These are phyloP conservation scores for Drosophila neonasuta DNA, from an alignment of 2,888 invertebrate genomes.

Conservation along the genomic window DNA sequence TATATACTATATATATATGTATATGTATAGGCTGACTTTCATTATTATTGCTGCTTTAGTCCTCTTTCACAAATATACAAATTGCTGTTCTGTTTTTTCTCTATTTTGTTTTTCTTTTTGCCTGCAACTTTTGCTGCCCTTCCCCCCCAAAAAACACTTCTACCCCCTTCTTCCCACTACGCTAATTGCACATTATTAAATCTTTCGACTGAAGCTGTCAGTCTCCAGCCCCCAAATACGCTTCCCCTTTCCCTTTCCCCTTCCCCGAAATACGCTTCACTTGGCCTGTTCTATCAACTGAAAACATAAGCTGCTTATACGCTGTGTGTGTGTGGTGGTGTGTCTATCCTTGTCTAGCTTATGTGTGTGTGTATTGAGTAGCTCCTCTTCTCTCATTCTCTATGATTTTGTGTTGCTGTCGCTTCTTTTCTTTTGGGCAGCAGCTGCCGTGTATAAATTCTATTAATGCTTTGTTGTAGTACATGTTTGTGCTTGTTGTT, in stretches of 20 bases:
- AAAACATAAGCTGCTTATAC: constrained; percentile 72
- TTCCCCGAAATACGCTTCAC: constrained; percentile 8
- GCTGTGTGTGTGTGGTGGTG: constrained; percentile 29
- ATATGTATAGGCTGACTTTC: neutral
- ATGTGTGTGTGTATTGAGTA: constrained; percentile 38
- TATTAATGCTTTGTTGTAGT: constrained; percentile 64
- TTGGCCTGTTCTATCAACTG: constrained; percentile 34
- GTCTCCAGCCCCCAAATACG: neutral
- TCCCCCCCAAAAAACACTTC: neutral
- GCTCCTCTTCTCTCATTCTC: too few relatives aligned
- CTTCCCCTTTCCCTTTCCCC: neutral
- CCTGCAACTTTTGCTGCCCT: constrained; percentile 7
- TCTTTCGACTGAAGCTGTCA: constrained; percentile 50
- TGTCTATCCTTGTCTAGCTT: constrained; percentile 39
- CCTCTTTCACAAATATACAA: neutral
- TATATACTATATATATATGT: too few relatives aligned
- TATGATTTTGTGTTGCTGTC: constrained; percentile 35
- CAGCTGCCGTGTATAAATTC: constrained; percentile 51
- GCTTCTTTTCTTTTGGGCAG: constrained; percentile 15
- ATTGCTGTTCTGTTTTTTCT: constrained; percentile 22
- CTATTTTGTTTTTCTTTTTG: neutral
- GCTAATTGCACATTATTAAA: constrained; percentile 74
- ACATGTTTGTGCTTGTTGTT: constrained; percentile 51
- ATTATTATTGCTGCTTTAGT: neutral
- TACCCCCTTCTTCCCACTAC: constrained; percentile 22